Conservation (phyloP, 2,888 invertebrate species). For the Ichneumoninae sp. region DNA sequence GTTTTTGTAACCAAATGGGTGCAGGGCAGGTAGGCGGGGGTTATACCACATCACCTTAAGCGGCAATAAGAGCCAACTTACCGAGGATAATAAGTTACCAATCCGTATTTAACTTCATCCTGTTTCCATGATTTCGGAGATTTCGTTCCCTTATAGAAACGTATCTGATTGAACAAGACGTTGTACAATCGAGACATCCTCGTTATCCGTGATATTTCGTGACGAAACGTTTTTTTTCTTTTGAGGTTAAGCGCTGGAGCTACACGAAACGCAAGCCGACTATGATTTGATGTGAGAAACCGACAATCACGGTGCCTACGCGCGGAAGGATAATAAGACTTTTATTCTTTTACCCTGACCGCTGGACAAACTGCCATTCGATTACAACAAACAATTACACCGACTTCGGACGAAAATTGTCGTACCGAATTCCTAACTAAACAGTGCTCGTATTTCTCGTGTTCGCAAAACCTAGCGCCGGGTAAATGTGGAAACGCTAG, state of each 20-base stretch:
- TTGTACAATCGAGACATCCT: constrained; percentile 59
- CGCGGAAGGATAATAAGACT: neutral
- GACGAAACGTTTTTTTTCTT: neutral
- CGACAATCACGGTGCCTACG: neutral
- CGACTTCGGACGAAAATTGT: neutral
- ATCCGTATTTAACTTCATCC: constrained; percentile 86
- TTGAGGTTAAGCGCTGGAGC: constrained; percentile 44
- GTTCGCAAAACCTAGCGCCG: neutral
- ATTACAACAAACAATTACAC: neutral
- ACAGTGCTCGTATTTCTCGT: neutral
- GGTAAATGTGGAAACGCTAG: neutral
- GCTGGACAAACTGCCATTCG: neutral
- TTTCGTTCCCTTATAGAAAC: constrained; percentile 32
- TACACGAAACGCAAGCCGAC: neutral
- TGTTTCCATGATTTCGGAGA: constrained; percentile 73
- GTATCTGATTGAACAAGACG: constrained; percentile 52
- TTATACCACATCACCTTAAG: neutral
- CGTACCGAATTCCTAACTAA: neutral
- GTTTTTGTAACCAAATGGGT: no score
- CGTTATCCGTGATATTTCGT: neutral
- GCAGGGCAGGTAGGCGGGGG: no score
- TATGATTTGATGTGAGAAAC: neutral
- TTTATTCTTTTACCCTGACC: neutral
- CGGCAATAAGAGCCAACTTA: constrained; percentile 75
- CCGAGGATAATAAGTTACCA: constrained; percentile 87